phyloP scores from a whole-genome alignment of 1,140 invertebrate genomes.

The Spodoptera litura region DNA sequence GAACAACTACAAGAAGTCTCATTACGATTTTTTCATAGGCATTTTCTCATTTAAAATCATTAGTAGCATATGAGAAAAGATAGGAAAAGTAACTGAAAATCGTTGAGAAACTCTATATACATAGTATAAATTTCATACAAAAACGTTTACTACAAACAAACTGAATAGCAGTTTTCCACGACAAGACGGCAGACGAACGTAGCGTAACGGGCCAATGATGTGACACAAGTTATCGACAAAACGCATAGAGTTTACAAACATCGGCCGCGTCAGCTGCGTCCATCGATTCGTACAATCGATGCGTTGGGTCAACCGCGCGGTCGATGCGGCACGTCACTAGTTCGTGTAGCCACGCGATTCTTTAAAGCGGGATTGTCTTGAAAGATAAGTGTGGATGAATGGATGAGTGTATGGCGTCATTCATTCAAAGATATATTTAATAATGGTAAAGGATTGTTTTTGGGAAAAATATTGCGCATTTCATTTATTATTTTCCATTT shows the following conservation, averaged over 20 bases:
- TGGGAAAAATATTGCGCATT: too few relatives aligned
- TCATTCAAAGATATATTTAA: too few relatives aligned
- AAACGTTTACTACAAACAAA: not conserved
- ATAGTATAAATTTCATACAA: too few relatives aligned
- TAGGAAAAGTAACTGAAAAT: too few relatives aligned
- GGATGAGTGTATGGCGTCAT: too few relatives aligned
- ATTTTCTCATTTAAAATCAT: too few relatives aligned
- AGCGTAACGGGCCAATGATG: slow-evolving; percentile 11
- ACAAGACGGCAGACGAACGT: not conserved
- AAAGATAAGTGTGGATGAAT: not conserved
- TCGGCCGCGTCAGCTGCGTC: slow-evolving; percentile 66
- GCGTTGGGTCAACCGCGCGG: slow-evolving; percentile 57
- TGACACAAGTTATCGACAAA: slow-evolving; percentile 40
- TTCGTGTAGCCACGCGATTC: slow-evolving; percentile 17
- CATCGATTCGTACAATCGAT: slow-evolving; percentile 77
- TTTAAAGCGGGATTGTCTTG: not conserved
- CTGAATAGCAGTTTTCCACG: not conserved
- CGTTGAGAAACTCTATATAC: too few relatives aligned
- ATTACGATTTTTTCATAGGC: too few relatives aligned
- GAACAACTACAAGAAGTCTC: too few relatives aligned
- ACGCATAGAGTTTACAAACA: slow-evolving; percentile 69
- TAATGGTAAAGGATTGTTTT: too few relatives aligned
- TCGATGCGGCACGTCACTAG: slow-evolving; percentile 66
- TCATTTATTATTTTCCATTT: too few relatives aligned
- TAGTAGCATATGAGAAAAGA: too few relatives aligned